Evolutionary conservation across 1,140 invertebrate genomes (phyloP), one percentile per base, ranked within the genome.

Genomic region (Centruroides vittatus): DNA sequence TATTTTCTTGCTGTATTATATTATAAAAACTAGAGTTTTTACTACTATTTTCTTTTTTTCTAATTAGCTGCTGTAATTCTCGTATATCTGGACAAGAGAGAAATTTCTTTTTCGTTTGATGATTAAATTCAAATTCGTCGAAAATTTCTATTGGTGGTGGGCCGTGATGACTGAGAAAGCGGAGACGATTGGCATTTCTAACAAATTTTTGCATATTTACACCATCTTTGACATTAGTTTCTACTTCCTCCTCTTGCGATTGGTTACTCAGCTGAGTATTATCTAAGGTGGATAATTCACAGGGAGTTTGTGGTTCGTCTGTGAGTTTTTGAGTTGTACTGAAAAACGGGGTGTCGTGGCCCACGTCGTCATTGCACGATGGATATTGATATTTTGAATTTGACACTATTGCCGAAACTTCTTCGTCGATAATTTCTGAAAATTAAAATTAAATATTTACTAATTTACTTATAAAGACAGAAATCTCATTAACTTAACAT

Each of bases 131-230:
- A 56, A 12, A 53, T 59, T 69, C 69, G 41, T 55, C 47, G 41
- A 60, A 56, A 50, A 65, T 57, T 47, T 65, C 65, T 8, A 41
- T 41, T 23, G 47, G 68, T 46, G 56, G 72, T 69, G 36, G 70
- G 56, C 52, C 72, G 68, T 78, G 79, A 57, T 85, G 78, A 72
- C 82, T 86, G 70, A 82, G 79, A 68, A 74, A 78, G 12, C 83
- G 74, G n/a, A 83, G 73, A 13, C 80, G 67, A 62, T 78, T 79
- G 13, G 86, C 78, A 54, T 79, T 77, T 62, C 79, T 78, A 52
- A 81, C 80, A 66, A 88, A 81, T 67, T 82, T 76, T 57, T 76
- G 73, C 68, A 86, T 68, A 11, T 56, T 47, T 58, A 51, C 8
- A 55, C 9, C 36, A 48, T 61, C 13, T 47, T 58, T 10, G 36